Base-by-base conservation (phyloP, 2,113 vertebrate genomes). In the Bubo scandiacus region DNA sequence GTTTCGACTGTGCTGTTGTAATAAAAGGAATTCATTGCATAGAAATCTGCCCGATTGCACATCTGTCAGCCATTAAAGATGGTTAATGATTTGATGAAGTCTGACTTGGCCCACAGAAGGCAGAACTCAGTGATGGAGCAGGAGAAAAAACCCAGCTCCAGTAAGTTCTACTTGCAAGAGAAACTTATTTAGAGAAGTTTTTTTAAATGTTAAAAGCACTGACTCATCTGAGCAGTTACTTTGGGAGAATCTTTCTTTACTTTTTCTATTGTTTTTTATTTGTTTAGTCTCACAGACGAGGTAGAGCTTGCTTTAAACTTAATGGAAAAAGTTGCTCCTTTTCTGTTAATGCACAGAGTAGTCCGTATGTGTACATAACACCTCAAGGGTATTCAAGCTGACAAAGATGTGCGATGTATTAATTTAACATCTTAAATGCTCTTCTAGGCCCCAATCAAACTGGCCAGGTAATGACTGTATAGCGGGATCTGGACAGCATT, bases 131-230 rank as follows among this genome's bases (percentile, higher is more conserved):
- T 84, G 42, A 67, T 1, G 11, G n/a, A 71, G 12, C 5, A 66
- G 30, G 25, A 14, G 1, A 8, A 47, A 73, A 26, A 1, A 1
- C 3, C 0, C 11, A 81, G 30, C 13, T 85, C 38, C 5, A 30
- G 5, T 47, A 34, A 63, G 23, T 59, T 93, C 27, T 75, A 12
- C 29, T 47, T 82, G 29, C 22, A 80, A 70, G 25, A 73, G 2
- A 80, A 86, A 30, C 7, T 83, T 73, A 29, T 42, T 25, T 54
- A n/a, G 45, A 40, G 3, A 58, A 62, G 6, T 9, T 32, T 30
- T 61, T 83, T 71, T 54, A 29, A 15, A 30, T 25, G 6, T 40
- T 68, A 45, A 57, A 86, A 68, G 7, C 18, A 45, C 63, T 42
- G 16, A 49, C 3, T 68, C 12, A n/a, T 79, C 40, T 61, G 19